These are phyloP conservation scores for Lacanobia wlatinum DNA, from an alignment of 2,888 invertebrate species.

Conservation along the genomic window DNA sequence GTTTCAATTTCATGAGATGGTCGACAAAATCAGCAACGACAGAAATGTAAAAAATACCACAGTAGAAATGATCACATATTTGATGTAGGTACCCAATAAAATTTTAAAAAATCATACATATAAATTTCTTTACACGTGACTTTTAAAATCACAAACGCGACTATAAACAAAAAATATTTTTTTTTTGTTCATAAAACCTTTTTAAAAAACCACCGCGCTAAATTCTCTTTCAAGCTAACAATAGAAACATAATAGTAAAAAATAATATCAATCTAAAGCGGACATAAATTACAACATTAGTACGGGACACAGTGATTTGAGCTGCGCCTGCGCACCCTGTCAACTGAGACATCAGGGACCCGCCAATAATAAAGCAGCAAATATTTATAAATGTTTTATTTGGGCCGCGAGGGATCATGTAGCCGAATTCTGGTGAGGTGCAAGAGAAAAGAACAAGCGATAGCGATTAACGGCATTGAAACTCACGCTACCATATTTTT, in stretches of 20 bases:
- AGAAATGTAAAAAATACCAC: neutral
- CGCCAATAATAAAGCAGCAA: conserved; percentile 82
- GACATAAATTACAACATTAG: conserved; percentile 67
- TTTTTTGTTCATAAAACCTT: conserved; percentile 4
- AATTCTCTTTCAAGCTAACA: conserved; percentile 35
- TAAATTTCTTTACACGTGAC: neutral
- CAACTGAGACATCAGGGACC: conserved; percentile 67
- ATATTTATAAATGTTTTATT: conserved; percentile 90
- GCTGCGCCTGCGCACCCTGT: conserved; percentile 67
- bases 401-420: conserved; percentile 78
- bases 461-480: conserved; percentile 36
- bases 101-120: neutral
- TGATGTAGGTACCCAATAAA: neutral
- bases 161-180: neutral
- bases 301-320: conserved; percentile 50
- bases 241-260: conserved; percentile 61
- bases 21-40: neutral
- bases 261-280: conserved; percentile 63
- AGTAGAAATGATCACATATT: neutral
- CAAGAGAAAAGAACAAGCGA: conserved; percentile 58
- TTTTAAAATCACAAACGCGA: conserved; percentile 7
- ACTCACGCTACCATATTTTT: too few relatives aligned
- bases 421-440: conserved; percentile 36
- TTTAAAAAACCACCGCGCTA: conserved; percentile 10
- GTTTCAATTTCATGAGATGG: neutral